A percentile compares a stretch with the other conserved stretches of the same genome.
These are phyloP conservation scores for Hydraecia micacea DNA, from an alignment of 2,888 invertebrate genomes.

Conservation along the genomic window DNA sequence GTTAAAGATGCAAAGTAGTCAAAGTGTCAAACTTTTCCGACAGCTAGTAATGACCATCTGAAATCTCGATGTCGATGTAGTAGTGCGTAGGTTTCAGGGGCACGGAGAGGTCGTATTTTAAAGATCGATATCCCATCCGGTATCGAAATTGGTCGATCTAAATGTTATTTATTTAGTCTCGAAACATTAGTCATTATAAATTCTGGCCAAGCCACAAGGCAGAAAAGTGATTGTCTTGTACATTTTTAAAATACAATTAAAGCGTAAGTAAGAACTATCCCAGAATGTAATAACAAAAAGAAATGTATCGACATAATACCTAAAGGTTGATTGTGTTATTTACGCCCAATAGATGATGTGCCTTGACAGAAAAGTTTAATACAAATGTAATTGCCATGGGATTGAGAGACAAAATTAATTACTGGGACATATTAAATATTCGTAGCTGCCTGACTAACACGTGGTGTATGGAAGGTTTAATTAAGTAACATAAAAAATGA, in stretches of 20 bases:
- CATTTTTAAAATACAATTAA: no score
- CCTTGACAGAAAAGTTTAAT: neutral
- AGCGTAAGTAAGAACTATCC: no score
- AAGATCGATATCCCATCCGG: neutral
- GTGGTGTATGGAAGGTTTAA: neutral
- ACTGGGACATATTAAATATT: neutral
- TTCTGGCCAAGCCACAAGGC: neutral
- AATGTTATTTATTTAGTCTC: neutral
- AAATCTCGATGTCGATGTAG: neutral
- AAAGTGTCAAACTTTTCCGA: neutral
- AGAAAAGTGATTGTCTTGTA: neutral
- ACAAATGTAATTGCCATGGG: constrained; percentile 1
- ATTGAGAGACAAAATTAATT: constrained; percentile 3
- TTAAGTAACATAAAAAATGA: neutral
- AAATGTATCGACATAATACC: constrained; percentile 2
- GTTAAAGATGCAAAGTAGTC: neutral
- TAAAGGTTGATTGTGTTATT: neutral
- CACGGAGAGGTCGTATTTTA: constrained; percentile 6
- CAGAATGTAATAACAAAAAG: no score
- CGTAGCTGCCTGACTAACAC: neutral
- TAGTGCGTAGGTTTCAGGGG: neutral
- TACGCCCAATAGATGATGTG: neutral
- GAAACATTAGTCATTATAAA: neutral
- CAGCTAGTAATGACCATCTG: neutral
- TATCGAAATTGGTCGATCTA: neutral